Percentiles rank a stretch among this genome's conserved stretches.
These are phyloP conservation scores for Phalanger gymnotis DNA, from an alignment of 2,797 vertebrate species.

Conservation along the genomic window DNA sequence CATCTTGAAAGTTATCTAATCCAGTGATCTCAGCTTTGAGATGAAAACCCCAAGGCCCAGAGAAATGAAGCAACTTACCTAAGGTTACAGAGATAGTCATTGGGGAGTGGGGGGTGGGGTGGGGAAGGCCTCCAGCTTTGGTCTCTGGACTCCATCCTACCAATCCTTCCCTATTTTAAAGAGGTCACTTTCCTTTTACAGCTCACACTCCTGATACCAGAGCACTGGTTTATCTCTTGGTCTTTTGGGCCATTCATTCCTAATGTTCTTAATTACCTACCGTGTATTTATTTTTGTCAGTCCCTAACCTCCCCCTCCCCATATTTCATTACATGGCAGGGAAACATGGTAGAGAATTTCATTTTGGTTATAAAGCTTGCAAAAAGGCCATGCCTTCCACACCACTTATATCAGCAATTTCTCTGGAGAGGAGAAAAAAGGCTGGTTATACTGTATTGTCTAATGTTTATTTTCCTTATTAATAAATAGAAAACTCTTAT, in stretches of 20 bases:
- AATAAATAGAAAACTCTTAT: constrained; percentile 55
- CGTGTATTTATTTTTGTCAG: neutral
- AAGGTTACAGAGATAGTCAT: neutral
- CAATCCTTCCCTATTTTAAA: neutral
- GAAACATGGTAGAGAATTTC: neutral
- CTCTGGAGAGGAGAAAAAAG: constrained; percentile 52
- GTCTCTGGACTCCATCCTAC: neutral
- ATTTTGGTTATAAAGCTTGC: constrained; percentile 31
- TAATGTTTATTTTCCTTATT: constrained; percentile 51
- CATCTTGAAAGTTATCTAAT: neutral
- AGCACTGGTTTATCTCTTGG: neutral
- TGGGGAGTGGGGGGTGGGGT: too few species aligned
- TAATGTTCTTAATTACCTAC: neutral
- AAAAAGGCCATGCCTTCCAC: constrained; percentile 43
- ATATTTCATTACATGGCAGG: neutral
- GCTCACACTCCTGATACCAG: neutral
- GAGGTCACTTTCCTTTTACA: neutral
- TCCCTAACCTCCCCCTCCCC: neutral
- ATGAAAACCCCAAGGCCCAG: neutral
- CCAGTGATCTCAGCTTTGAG: neutral
- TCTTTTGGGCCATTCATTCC: neutral
- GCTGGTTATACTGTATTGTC: constrained; percentile 36
- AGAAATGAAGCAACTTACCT: neutral
- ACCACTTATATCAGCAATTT: constrained; percentile 63
- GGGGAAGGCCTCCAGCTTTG: neutral